Evolutionary conservation across 2,797 vertebrate genomes (phyloP).

Genomic region (Xiphophorus birchmanni): DNA sequence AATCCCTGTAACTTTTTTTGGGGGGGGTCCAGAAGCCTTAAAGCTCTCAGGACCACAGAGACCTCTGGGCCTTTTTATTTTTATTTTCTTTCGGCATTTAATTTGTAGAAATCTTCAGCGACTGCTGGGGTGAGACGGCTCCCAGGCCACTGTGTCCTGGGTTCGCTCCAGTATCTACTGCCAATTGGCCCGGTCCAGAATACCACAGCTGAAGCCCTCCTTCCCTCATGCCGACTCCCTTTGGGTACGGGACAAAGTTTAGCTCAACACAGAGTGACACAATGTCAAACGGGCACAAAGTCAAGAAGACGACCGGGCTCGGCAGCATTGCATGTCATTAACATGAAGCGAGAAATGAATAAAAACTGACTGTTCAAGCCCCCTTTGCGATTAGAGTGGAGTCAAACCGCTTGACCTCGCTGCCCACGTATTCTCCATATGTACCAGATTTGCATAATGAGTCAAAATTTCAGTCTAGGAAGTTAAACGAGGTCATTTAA

Average conservation of each 20-base stretch:
- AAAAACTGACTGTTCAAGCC: neutral
- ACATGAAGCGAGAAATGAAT: conserved; percentile 2
- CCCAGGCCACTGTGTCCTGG: conserved; percentile 18
- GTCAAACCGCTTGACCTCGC: conserved; percentile 29
- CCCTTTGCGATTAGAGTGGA: conserved; percentile 5
- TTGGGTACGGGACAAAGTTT: conserved; percentile 3
- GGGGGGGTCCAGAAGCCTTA: neutral
- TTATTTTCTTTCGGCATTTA: neutral
- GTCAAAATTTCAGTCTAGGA: conserved; percentile 22
- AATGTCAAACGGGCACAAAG: conserved; percentile 17
- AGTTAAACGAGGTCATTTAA: conserved; percentile 20
- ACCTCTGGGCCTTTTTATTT: conserved; percentile 1
- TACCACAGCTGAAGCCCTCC: conserved; percentile 22
- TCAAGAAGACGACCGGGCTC: neutral
- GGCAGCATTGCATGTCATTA: conserved; percentile 8
- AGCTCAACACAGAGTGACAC: conserved; percentile 9
- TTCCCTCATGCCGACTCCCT: conserved; percentile 1
- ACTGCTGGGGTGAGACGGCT: conserved; percentile 5
- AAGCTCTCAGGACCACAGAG: neutral
- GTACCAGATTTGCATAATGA: conserved; percentile 21
- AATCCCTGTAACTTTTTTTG: too few relatives aligned
- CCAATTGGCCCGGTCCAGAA: conserved; percentile 26
- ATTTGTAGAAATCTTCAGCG: conserved; percentile 10
- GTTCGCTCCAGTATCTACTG: conserved; percentile 28
- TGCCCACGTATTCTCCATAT: conserved; percentile 25